phyloP scores from a whole-genome alignment of 2,797 vertebrate species.

The Brotula barbata region DNA sequence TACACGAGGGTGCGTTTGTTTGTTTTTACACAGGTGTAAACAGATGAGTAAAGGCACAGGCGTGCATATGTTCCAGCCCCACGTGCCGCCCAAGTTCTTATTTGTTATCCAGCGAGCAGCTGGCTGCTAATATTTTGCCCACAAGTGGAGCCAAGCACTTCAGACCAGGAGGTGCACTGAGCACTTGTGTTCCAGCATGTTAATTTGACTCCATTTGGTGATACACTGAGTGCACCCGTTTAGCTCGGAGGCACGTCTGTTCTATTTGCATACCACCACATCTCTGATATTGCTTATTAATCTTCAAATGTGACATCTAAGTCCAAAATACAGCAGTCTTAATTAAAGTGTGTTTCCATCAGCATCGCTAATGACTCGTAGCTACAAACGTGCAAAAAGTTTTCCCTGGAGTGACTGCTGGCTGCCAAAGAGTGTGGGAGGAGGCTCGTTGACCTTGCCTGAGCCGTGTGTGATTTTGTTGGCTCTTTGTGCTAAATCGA shows the following conservation, averaged over 20 bases:
- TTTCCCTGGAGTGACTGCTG: conserved; percentile 45
- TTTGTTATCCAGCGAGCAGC: conserved; percentile 66
- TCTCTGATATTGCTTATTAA: conserved; percentile 62
- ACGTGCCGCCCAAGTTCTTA: conserved; percentile 52
- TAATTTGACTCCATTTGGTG: conserved; percentile 57
- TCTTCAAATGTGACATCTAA: conserved; percentile 57
- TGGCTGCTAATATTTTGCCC: conserved; percentile 64
- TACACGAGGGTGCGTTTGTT: conserved; percentile 1
- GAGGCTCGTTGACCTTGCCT: conserved; percentile 56
- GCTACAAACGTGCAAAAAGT: conserved; percentile 50
- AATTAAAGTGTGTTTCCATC: conserved; percentile 65
- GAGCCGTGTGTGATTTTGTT: conserved; percentile 52
- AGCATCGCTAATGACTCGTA: conserved; percentile 59
- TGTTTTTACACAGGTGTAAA: conserved; percentile 26
- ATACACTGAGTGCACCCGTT: conserved; percentile 47
- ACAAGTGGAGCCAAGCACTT: conserved; percentile 69
- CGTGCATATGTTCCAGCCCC: conserved; percentile 41
- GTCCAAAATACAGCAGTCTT: conserved; percentile 57
- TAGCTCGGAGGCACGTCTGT: conserved; percentile 54
- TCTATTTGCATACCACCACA: conserved; percentile 59
- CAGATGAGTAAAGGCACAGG: conserved; percentile 31
- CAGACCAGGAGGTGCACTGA: conserved; percentile 40
- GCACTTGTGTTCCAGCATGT: conserved; percentile 60
- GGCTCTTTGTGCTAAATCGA: conserved; percentile 45
- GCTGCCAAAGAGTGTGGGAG: conserved; percentile 57